Base-by-base conservation (phyloP, 2,113 vertebrate species). In the Bos indicus region DNA sequence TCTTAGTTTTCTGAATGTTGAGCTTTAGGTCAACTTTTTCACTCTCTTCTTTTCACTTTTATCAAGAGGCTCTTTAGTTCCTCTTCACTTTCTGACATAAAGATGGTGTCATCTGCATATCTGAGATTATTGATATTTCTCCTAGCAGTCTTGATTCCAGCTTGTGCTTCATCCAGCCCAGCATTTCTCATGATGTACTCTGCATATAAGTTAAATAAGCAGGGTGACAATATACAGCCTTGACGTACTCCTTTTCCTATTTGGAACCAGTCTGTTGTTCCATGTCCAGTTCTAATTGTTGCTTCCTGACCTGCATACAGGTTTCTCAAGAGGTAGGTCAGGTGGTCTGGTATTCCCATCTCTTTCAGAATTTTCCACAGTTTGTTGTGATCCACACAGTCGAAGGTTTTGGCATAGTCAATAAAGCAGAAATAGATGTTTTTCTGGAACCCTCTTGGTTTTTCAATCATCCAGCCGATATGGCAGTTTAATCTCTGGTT, bases 391-490 rank as follows among this genome's bases (percentile, higher is more conserved):
- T 64, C 15, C 62, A 64, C 30, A 33, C 15, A n/a, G 62, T 17
- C 30, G 33, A 64, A 64, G 15, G 7, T n/a, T 64, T n/a, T n/a
- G 62, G 30, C 62, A 64, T 17, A n/a, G 30, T 64, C 30, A 64
- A 64, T 64, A 64, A 64, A 33, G 8, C 15, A 33, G 62, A 8
- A 64, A 33, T 33, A 64, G 6, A 64, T 64, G 30, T 33, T 33
- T 17, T 64, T 64, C 30, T 16, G 60, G 14, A 64, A 64, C 60
- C 33, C 62, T 64, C 15, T 64, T 64, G 30, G 6, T 64, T 64
- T 64, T 64, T 33, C 3, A 1, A 64, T 64, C 1, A 33, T 33
- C 30, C 30, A 64, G 62, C 3, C 0, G 1, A 64, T 64, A 30
- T 17, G 28, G 30, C 60, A 64, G 30, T 64, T 64, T 64, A 33